These are phyloP conservation scores for Erinaceus europaeus DNA, from an alignment of 2,113 vertebrate species.

Conservation along the genomic window DNA sequence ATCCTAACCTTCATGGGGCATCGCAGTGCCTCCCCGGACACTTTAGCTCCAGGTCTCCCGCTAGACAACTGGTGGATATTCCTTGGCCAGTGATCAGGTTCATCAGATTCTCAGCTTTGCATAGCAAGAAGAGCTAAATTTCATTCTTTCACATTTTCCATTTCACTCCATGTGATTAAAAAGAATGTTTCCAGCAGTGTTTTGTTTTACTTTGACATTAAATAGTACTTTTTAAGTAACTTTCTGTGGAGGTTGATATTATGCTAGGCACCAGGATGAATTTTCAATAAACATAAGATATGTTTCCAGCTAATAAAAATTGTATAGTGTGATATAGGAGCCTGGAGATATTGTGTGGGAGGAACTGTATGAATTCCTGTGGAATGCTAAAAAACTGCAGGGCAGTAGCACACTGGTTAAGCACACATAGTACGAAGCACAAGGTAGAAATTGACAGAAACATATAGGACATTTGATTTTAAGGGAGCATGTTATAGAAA, in stretches of 20 bases:
- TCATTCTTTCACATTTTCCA: neutral
- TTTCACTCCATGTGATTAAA: neutral
- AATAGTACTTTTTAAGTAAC: neutral
- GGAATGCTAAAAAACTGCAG: too few relatives aligned
- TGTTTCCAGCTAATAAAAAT: neutral
- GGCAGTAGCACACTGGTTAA: too few relatives aligned
- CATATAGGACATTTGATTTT: neutral
- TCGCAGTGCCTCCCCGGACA: neutral
- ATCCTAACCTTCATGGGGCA: neutral
- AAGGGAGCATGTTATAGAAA: neutral
- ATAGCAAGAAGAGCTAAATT: neutral
- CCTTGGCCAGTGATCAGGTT: neutral
- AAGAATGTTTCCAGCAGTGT: neutral
- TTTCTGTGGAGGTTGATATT: neutral
- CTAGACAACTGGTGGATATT: neutral
- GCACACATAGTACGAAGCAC: too few relatives aligned
- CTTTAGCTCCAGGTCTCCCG: neutral
- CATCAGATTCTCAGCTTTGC: neutral
- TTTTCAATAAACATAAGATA: neutral
- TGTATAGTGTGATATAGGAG: neutral
- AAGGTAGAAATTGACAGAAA: neutral
- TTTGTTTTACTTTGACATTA: neutral
- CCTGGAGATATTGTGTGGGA: neutral
- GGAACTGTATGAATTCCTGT: neutral
- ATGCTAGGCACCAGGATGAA: neutral